Base-by-base conservation (phyloP, 2,113 vertebrate genomes). In the Phrynosoma blainvillii region DNA sequence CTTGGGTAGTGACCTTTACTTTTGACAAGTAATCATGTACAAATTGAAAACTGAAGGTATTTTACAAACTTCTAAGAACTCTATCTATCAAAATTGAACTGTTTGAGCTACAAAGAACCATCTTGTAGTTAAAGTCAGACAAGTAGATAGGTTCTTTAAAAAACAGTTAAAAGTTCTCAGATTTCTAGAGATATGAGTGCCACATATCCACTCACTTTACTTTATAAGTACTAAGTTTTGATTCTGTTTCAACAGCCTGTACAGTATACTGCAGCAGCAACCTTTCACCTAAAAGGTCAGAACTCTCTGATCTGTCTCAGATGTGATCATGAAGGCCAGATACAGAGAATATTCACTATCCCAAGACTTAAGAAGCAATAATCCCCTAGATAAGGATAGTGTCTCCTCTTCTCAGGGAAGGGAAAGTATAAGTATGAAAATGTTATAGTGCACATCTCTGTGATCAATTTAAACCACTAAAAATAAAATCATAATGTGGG, bases 171-270 rank as follows among this genome's bases (percentile, higher is more conserved):
- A 86, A 85, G 65, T 84, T 56, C 54, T 68, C 75, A 52, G 4
- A 6, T 75, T 83, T 80, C 84, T 74, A 40, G 54, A 40, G 75
- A 20, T n/a, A 80, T 1, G 59, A 11, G 56, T 84, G 56, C 56
- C 0, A 4, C 36, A n/a, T 30, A 66, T 47, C 3, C 13, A 71
- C 68, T 73, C 30, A 32, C 84, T 9, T 25, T 2, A 0, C 84
- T 9, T 25, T 2, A 0, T 12, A 76, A 89, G 30, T 4, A 42
- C 47, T 47, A 47, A 70, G 5, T 89, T 92, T 83, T 13, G 5
- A 65, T 0, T 0, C 52, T 6, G 30, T 36, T 21, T 70, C 23
- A 86, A 79, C 3, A 18, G 18, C 6, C 8, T 0, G 0, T n/a
- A 83, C 0, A 0, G 3, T 1, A 30, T 5, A 9, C 30, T 66